Evolutionary conservation across 2,113 vertebrate species (phyloP).

Genomic region (Varanus salvator): DNA sequence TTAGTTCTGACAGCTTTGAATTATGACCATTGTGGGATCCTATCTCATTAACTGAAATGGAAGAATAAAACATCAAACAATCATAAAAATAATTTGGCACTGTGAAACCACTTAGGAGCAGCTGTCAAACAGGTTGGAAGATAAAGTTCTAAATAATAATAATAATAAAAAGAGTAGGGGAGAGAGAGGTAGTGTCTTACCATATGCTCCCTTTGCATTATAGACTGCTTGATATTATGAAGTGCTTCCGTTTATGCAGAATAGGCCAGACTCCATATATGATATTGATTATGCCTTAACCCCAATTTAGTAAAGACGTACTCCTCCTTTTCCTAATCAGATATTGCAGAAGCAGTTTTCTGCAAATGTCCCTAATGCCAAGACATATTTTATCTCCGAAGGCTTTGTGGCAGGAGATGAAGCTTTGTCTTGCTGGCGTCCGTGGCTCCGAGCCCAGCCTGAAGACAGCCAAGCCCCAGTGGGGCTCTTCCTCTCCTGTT

Average conservation of each 20-base stretch:
- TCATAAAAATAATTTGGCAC: conserved; percentile 97
- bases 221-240: conserved; percentile 91
- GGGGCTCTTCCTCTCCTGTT: conserved; percentile 84
- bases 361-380: conserved; percentile 83
- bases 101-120: conserved; percentile 91
- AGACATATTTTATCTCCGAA: conserved; percentile 85
- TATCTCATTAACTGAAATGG: conserved; percentile 96
- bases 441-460: conserved; percentile 84
- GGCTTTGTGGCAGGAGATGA: conserved; percentile 82
- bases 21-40: conserved; percentile 93
- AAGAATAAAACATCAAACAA: conserved; percentile 92
- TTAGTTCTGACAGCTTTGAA: conserved; percentile 90
- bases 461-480: conserved; percentile 83
- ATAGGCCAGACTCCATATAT: conserved; percentile 84
- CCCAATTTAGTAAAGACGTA: conserved; percentile 88
- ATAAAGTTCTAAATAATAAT: conserved; percentile 89
- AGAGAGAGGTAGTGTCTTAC: conserved; percentile 78
- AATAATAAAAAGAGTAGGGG: conserved; percentile 66
- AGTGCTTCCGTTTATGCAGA: conserved; percentile 88
- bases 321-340: conserved; percentile 86
- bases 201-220: conserved; percentile 84
- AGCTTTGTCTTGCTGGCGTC: conserved; percentile 83
- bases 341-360: conserved; percentile 87
- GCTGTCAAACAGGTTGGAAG: conserved; percentile 91
- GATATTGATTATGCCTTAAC: conserved; percentile 97